A percentile compares a stretch with the other conserved stretches of the same genome.
Evolutionary conservation across 2,888 invertebrate genomes (phyloP).

Genomic region (Flexamia atlantica): DNA sequence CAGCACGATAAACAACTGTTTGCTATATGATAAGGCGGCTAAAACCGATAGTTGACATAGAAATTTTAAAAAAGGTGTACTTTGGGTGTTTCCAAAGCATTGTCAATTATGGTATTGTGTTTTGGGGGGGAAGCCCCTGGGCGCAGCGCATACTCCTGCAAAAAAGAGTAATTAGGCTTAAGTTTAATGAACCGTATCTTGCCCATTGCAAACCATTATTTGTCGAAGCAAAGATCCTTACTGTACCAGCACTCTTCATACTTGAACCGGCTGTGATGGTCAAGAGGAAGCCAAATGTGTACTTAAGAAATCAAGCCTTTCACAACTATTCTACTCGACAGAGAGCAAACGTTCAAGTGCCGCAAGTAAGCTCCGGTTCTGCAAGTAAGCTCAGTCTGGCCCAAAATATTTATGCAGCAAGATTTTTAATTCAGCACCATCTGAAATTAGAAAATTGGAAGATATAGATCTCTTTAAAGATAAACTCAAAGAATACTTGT

Average conservation of each 20-base stretch:
- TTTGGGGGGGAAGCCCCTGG: background rate
- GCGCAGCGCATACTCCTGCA: conserved; percentile 21
- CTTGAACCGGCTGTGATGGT: background rate
- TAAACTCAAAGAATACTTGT: background rate
- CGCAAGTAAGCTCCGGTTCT: background rate
- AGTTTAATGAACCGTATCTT: background rate
- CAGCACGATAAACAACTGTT: conserved; percentile 8
- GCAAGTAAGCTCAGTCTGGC: background rate
- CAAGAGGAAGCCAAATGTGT: background rate
- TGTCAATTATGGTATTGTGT: conserved; percentile 23
- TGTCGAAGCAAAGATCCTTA: background rate
- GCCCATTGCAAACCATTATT: background rate
- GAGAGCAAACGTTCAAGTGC: background rate
- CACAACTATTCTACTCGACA: background rate
- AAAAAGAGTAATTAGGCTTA: background rate
- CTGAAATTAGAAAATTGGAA: background rate
- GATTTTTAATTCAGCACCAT: conserved; percentile 24
- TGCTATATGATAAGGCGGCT: conserved; percentile 21
- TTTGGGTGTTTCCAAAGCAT: conserved; percentile 45
- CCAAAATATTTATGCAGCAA: conserved; percentile 9
- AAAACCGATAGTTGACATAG: background rate
- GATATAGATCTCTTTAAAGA: background rate
- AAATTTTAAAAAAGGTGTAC: background rate
- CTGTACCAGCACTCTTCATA: background rate
- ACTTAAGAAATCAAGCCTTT: background rate